phyloP scores from a whole-genome alignment of 2,888 invertebrate genomes.

The Malthinus seriepunctatus region DNA sequence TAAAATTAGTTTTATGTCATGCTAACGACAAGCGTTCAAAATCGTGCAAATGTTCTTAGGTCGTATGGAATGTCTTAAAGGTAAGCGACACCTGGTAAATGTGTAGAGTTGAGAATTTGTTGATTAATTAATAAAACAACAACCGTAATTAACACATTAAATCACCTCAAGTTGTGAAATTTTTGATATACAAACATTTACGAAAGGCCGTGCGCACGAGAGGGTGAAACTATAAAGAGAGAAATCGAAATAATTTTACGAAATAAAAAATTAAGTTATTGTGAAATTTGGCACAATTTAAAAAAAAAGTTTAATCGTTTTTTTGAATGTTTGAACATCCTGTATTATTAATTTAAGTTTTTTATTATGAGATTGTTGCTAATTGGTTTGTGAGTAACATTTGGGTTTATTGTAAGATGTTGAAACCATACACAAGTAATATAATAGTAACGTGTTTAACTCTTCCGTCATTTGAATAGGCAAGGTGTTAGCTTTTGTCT shows the following conservation, averaged over 20 bases:
- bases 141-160: not conserved
- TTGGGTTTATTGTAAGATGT: conserved; percentile 8
- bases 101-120: not conserved
- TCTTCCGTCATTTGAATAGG: conserved; percentile 17
- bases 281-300: not conserved
- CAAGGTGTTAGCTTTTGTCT: conserved; percentile 16
- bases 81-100: conserved; percentile 4
- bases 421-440: conserved; percentile 12
- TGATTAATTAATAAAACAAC: conserved; percentile 7
- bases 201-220: no score
- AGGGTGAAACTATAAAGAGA: no score
- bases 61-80: conserved; percentile 6
- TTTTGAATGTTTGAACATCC: not conserved
- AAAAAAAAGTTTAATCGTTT: no score
- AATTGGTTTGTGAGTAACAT: conserved; percentile 3
- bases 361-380: no score
- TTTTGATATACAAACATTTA: no score
- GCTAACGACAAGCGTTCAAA: conserved; percentile 8
- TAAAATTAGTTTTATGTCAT: conserved; percentile 4
- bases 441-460: conserved; percentile 13
- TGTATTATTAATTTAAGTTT: not conserved
- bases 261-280: no score
- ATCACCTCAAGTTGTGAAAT: not conserved
- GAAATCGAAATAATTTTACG: no score
- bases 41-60: conserved; percentile 6